phyloP scores from a whole-genome alignment of 2,888 invertebrate genomes.

The Trichacis sp. region DNA sequence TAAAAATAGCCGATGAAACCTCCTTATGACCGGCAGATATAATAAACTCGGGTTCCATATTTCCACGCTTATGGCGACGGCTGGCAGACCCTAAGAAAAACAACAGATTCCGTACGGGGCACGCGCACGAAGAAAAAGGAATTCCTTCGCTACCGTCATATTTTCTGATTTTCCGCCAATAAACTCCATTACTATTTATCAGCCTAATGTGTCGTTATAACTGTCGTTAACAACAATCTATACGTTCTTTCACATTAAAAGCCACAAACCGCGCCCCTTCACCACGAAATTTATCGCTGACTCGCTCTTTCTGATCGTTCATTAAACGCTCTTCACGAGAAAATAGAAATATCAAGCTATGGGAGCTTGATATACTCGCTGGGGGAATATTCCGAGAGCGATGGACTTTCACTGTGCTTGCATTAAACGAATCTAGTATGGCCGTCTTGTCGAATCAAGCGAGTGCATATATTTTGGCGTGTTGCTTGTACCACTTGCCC shows the following conservation, averaged over 20 bases:
- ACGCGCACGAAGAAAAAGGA: constrained; percentile 45
- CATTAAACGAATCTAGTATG: constrained; percentile 1
- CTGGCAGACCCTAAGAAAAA: constrained; percentile 57
- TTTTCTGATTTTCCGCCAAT: constrained; percentile 69
- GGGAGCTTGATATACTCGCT: background rate
- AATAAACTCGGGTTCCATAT: constrained; percentile 67
- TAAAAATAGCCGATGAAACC: constrained; percentile 65
- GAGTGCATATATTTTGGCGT: constrained; percentile 24
- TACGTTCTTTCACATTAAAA: constrained; percentile 59
- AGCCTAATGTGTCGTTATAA: constrained; percentile 67
- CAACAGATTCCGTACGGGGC: constrained; percentile 47
- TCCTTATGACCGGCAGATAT: constrained; percentile 67
- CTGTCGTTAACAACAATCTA: constrained; percentile 68
- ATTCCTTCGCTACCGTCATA: constrained; percentile 57
- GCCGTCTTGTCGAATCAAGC: constrained; percentile 3
- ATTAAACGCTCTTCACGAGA: constrained; percentile 14
- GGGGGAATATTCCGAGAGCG: too few species aligned
- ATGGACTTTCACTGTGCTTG: constrained; percentile 1
- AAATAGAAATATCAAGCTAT: background rate
- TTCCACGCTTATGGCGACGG: constrained; percentile 61
- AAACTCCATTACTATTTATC: constrained; percentile 69
- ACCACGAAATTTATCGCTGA: constrained; percentile 30
- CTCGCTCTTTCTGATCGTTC: constrained; percentile 35
- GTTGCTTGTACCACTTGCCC: constrained; percentile 29
- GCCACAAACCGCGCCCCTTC: constrained; percentile 25